Evolutionary conservation across 2,888 invertebrate species (phyloP).

Genomic region (Andrena flavipes): DNA sequence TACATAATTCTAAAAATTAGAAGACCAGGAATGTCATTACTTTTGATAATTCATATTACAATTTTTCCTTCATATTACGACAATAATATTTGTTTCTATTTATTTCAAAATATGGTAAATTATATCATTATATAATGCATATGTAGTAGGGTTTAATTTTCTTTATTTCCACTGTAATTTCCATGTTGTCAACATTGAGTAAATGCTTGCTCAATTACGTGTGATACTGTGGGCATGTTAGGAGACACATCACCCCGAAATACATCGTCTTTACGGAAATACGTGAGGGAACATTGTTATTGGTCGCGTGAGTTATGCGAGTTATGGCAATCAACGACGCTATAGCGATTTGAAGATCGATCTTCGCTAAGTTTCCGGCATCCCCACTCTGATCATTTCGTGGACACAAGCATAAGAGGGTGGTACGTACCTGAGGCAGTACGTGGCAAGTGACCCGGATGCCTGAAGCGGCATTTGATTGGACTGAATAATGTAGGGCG

Average conservation of each 20-base stretch:
- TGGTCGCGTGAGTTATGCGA: conserved; percentile 11
- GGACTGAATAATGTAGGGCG: conserved; percentile 78
- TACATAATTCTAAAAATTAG: too few species aligned
- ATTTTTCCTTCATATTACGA: too few species aligned
- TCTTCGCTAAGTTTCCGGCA: conserved; percentile 42
- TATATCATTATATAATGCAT: background rate
- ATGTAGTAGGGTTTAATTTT: background rate
- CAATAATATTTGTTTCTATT: too few species aligned
- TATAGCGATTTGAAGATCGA: conserved; percentile 53
- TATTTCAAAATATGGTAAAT: too few species aligned
- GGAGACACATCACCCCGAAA: background rate
- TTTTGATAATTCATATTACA: too few species aligned
- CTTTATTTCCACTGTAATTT: too few species aligned
- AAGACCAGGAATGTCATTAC: too few species aligned
- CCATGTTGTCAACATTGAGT: too few species aligned
- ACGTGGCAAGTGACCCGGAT: conserved; percentile 70
- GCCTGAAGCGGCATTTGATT: conserved; percentile 76
- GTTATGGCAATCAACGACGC: conserved; percentile 38
- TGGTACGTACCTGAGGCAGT: conserved; percentile 31
- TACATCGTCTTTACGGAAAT: background rate
- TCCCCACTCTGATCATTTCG: background rate
- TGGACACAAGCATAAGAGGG: conserved; percentile 9
- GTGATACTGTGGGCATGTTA: background rate
- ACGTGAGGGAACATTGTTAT: conserved; percentile 3
- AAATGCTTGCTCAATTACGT: too few species aligned